A percentile compares a stretch with the other conserved stretches of the same genome.
Conservation (phyloP, 1,140 invertebrate species). For the Drosophila pectinifera region DNA sequence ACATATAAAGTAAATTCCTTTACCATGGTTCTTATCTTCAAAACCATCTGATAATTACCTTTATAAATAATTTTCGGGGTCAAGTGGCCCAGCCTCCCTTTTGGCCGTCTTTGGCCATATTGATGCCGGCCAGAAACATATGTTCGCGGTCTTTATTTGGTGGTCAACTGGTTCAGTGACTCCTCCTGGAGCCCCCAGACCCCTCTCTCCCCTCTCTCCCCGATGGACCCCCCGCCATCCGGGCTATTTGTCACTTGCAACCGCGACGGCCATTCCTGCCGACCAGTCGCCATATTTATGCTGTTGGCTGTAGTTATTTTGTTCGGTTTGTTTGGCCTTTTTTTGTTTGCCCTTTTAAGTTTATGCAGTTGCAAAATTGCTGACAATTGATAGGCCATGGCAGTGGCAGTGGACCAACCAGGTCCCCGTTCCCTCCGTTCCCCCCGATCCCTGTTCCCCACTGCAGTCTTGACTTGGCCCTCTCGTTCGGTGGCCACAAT, state of each 20-base stretch:
- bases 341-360: constrained; percentile 31
- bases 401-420: constrained; percentile 13
- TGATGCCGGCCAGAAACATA: constrained; percentile 70
- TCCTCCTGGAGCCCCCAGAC: constrained; percentile 6
- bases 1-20: too few relatives aligned
- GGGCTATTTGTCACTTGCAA: constrained; percentile 79
- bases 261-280: constrained; percentile 72
- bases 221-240: constrained; percentile 35
- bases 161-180: constrained; percentile 56
- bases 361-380: constrained; percentile 63
- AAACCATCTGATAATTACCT: too few relatives aligned
- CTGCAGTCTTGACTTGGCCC: constrained; percentile 27
- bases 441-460: neutral
- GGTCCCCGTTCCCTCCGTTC: neutral
- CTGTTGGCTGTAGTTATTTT: constrained; percentile 37
- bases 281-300: constrained; percentile 45
- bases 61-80: constrained; percentile 7
- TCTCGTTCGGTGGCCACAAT: constrained; percentile 68
- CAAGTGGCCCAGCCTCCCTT: constrained; percentile 15
- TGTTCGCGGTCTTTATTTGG: constrained; percentile 81
- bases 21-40: too few relatives aligned
- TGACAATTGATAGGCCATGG: constrained; percentile 71
- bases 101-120: constrained; percentile 20
- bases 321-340: constrained; percentile 5
- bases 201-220: neutral